Base-by-base conservation (phyloP, 1,140 invertebrate genomes). In the Brachionus asplanchnoidis region DNA sequence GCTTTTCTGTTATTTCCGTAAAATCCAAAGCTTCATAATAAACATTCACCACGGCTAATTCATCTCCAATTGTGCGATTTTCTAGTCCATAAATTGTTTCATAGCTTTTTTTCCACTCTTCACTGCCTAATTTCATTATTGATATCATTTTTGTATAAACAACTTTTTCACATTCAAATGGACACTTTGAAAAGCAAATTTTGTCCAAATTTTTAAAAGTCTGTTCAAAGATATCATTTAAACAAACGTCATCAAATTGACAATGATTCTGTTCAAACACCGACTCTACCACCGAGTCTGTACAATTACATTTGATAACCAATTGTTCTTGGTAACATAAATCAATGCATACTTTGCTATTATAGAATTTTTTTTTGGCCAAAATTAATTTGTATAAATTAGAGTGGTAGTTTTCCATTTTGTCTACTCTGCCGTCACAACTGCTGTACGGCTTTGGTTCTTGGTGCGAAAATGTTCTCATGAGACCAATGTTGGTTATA, bases 1-100 rank as follows among this genome's bases (percentile, higher is more conserved):
- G 23, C 7, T 23, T 26, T 42, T 80, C 78, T n/a, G 78, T 80
- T 56, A 80, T 56, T 42, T 80, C 50, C 7, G 78, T 80, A 80
- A 36, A 80, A n/a, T n/a, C 42, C 20, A 80, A 56, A 60, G 26
- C 23, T 17, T 80, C 50, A 53, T 80, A 80, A 12, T 80, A 80
- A 65, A 80, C 11, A 28, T 44, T 60, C 8, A 32, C 46, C 1
- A 26, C 28, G 8, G 46, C 42, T 12, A 40, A 44, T 20, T 42
- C 78, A 56, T 60, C 17, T 60, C 1, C 11, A 23, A 32, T 36
- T 14, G 28, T 7, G 14, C 9, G 53, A 14, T 56, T 23, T n/a
- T 7, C 9, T 9, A 17, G 6, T 7, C n/a, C 20, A 32, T 28
- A 80, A 36, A 9, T 12, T 28, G 28, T 40, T 2, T 40, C 1